Evolutionary conservation across 2,888 invertebrate species (phyloP).

Genomic region (Xylophagus ater): DNA sequence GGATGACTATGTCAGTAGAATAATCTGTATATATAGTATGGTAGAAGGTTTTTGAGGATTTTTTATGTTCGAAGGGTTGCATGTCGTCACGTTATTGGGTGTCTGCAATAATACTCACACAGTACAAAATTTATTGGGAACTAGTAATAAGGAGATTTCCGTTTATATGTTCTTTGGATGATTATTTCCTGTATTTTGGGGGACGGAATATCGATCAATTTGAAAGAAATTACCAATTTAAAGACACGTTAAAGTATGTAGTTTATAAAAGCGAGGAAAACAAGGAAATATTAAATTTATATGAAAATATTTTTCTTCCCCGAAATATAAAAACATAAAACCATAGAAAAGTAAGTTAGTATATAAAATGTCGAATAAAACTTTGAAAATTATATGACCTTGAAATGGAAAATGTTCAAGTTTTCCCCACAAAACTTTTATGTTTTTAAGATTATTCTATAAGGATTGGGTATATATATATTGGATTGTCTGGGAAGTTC

Average conservation of each 20-base stretch:
- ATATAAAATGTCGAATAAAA: too few species aligned
- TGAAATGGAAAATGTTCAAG: too few species aligned
- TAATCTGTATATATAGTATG: not conserved
- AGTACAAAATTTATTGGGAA: slow-evolving; percentile 16
- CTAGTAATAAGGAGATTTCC: slow-evolving; percentile 14
- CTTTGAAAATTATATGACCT: too few species aligned
- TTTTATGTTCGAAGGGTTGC: slow-evolving; percentile 25
- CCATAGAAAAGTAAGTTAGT: too few species aligned
- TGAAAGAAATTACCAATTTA: slow-evolving; percentile 9
- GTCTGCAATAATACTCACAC: slow-evolving; percentile 18
- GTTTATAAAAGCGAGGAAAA: too few species aligned
- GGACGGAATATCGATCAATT: slow-evolving; percentile 16
- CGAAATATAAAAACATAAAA: too few species aligned
- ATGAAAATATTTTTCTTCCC: too few species aligned
- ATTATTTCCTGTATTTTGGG: slow-evolving; percentile 14
- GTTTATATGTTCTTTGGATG: slow-evolving; percentile 13
- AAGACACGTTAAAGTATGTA: slow-evolving; percentile 13
- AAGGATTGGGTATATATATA: too few species aligned
- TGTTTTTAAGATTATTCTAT: too few species aligned
- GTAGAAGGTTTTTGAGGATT: not conserved
- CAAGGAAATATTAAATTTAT: too few species aligned
- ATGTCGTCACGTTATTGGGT: slow-evolving; percentile 39
- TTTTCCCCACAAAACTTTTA: too few species aligned
- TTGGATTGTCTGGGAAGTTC: too few species aligned
- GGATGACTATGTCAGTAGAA: not conserved